phyloP scores from a whole-genome alignment of 1,140 invertebrate species.

The Pogonomyrmex californicus region DNA sequence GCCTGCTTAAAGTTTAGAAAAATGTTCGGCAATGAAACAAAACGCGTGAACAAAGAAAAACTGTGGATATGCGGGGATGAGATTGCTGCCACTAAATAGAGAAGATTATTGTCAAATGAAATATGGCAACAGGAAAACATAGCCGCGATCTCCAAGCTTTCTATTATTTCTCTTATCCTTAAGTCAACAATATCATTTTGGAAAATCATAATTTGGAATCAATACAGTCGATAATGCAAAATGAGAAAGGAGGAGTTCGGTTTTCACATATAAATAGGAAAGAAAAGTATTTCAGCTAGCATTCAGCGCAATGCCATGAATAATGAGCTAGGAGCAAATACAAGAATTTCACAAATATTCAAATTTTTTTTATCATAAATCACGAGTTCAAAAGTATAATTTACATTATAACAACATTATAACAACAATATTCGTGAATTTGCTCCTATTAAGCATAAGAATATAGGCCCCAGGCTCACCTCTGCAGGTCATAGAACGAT shows the following conservation, averaged over 20 bases:
- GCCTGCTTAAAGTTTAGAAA: conserved; percentile 86
- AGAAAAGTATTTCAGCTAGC: conserved; percentile 38
- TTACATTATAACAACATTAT: not conserved
- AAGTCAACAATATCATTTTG: conserved; percentile 35
- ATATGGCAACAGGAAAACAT: not conserved
- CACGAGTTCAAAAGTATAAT: not conserved
- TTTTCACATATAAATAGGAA: conserved; percentile 4
- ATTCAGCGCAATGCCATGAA: conserved; percentile 58
- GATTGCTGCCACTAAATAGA: conserved; percentile 38
- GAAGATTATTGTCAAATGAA: conserved; percentile 19
- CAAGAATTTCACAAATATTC: conserved; percentile 71
- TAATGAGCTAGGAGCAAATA: conserved; percentile 79
- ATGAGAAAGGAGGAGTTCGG: conserved; percentile 33
- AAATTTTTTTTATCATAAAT: not conserved
- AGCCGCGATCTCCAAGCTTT: not conserved
- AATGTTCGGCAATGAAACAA: conserved; percentile 74
- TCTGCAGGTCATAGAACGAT: conserved; percentile 86
- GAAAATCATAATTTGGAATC: not conserved
- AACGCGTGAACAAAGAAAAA: conserved; percentile 62
- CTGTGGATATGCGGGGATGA: conserved; percentile 23
- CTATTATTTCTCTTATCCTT: not conserved
- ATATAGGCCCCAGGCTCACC: conserved; percentile 86
- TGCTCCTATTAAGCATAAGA: conserved; percentile 76
- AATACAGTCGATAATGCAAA: conserved; percentile 39
- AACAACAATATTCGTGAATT: conserved; percentile 73